phyloP scores from a whole-genome alignment of 2,113 vertebrate species.

The Bos indicus region DNA sequence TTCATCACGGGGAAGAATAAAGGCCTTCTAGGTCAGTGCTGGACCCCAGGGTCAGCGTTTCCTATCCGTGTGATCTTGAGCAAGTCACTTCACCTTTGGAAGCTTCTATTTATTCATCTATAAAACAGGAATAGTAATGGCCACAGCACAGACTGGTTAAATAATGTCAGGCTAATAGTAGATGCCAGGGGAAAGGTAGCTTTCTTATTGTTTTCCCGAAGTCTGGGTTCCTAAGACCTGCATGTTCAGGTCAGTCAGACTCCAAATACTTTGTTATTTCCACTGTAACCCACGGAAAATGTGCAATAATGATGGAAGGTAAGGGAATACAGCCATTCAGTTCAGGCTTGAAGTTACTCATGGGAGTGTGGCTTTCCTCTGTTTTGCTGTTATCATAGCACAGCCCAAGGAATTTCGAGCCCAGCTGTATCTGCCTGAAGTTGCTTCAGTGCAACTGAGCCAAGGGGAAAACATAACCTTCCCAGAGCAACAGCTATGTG shows the following conservation, averaged over 20 bases:
- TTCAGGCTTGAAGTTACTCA: neutral
- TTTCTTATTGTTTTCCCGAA: neutral
- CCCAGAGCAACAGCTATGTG: too few relatives aligned
- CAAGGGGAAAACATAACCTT: neutral
- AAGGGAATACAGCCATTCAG: neutral
- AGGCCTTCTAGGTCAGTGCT: neutral
- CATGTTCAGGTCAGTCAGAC: neutral
- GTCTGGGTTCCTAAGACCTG: neutral
- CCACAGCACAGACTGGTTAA: neutral
- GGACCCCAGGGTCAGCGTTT: neutral
- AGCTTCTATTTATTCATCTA: neutral
- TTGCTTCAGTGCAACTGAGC: neutral
- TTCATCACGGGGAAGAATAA: neutral
- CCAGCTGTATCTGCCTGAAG: accelerated
- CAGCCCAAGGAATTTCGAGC: neutral
- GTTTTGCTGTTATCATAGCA: neutral
- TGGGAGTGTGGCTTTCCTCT: neutral
- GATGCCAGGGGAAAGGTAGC: neutral
- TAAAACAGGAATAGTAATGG: neutral
- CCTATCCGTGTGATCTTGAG: neutral
- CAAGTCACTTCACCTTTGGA: neutral
- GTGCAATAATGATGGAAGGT: neutral
- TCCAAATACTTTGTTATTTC: neutral
- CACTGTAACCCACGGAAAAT: neutral
- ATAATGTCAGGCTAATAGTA: neutral